Evolutionary conservation across 2,888 invertebrate species (phyloP), one percentile per base, ranked within the genome.

Genomic region (Heliconius erato): DNA sequence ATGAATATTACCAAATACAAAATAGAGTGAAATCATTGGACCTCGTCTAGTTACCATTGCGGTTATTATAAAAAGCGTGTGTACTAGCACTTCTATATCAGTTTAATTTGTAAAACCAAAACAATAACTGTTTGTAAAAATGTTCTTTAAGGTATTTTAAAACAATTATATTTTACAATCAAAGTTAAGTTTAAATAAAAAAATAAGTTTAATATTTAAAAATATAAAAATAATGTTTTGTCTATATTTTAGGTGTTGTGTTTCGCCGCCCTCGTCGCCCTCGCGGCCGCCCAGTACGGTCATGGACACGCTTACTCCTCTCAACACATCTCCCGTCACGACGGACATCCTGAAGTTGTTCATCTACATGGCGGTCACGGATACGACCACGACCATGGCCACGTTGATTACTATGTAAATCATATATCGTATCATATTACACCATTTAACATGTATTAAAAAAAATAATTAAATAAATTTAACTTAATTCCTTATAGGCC

Each of bases 231-330:
- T 40, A 40, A 40, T 11, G 40, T 59, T 63, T 63, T 63, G n/a
- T 49, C 49, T 4, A 11, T 14, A 16, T 5, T 3, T 40, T n/a
- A 69, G 69, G 40, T 69, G 12, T 40, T 69, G 69, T 69, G 69
- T 40, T 35, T 69, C 69, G 35, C 69, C 4, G 69, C 69, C 69
- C 40, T 69, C n/a, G 69, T 12, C 40, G 69, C 69, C n/a, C 40
- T 69, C 40, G 86, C 88, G n/a, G 81, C 84, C 69, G 90, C 88
- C 85, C 88, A 89, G 1, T 89, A 74, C 32, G 77, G 89, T 40
- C 74, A 88, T 35, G 87, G 85, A 0, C 85, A 90, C 19, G 86
- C 87, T 35, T 88, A 84, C 85, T 89, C 89, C 4, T 89, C 89
- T 26, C 87, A 87, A 72, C 87, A 88, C 79, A 87, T 89, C 81